These are phyloP conservation scores for Melipona bicolor DNA, from an alignment of 2,888 invertebrate species.

Conservation along the genomic window DNA sequence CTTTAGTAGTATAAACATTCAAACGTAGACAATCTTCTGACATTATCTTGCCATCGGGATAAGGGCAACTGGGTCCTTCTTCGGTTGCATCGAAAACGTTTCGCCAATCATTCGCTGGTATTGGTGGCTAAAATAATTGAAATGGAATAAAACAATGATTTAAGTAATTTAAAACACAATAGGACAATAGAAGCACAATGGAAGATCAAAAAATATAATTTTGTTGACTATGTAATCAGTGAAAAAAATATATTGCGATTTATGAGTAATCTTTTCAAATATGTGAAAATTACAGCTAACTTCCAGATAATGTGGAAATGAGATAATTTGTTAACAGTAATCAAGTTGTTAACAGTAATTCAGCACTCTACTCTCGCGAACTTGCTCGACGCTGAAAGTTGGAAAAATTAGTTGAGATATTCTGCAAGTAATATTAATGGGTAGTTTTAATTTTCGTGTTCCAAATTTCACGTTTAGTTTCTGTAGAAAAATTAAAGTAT, in stretches of 20 bases:
- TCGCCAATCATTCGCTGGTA: slow-evolving; percentile 85
- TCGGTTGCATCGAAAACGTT: slow-evolving; percentile 86
- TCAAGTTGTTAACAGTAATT: neutral
- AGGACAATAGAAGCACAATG: too few species aligned
- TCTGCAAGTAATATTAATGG: neutral
- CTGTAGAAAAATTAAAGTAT: too few species aligned
- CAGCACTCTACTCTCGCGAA: neutral
- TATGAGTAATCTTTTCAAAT: neutral
- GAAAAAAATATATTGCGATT: neutral
- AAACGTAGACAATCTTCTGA: slow-evolving; percentile 88
- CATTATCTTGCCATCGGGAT: slow-evolving; percentile 78
- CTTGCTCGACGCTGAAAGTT: fast-evolving
- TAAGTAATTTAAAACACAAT: too few species aligned
- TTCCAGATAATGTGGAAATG: neutral
- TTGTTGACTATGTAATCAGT: too few species aligned
- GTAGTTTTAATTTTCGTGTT: fast-evolving
- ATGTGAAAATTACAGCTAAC: neutral
- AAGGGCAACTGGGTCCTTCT: slow-evolving; percentile 87
- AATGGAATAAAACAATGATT: neutral
- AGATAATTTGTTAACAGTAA: neutral
- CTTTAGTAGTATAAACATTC: slow-evolving; percentile 87
- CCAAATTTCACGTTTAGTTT: neutral
- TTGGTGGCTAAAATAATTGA: slow-evolving; percentile 76
- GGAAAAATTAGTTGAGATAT: neutral
- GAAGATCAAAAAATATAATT: neutral